Evolutionary conservation across 2,113 vertebrate genomes (phyloP).

Genomic region (Macrotis lagotis): DNA sequence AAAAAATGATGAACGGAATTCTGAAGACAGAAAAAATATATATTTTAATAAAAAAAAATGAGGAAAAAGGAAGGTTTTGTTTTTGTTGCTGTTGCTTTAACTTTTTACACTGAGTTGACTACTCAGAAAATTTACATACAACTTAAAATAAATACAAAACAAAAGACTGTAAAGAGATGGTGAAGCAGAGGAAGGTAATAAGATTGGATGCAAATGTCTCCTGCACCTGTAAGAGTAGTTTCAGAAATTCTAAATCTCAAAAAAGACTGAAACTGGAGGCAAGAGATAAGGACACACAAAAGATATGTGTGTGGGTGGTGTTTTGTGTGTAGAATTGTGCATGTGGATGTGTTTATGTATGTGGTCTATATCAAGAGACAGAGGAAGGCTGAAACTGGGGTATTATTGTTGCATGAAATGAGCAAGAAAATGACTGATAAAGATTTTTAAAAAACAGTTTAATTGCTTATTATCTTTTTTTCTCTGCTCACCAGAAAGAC

Average conservation of each 20-base stretch:
- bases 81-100: no score
- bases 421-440: neutral
- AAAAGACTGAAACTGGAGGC: no score
- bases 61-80: neutral
- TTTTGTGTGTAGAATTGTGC: no score
- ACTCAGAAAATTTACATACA: neutral
- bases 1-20: neutral
- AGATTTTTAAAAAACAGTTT: neutral
- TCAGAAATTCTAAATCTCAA: neutral
- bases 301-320: no score
- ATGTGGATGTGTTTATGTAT: no score
- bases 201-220: no score
- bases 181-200: neutral
- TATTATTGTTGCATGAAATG: neutral
- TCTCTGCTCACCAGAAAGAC: neutral
- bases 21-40: neutral
- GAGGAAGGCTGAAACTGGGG: neutral
- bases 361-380: no score
- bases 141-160: neutral
- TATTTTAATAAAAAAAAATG: neutral
- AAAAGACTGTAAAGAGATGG: neutral
- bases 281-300: no score
- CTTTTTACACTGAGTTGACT: neutral
- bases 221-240: no score
- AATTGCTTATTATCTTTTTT: neutral